Evolutionary conservation across 1,140 invertebrate genomes (phyloP), one percentile per base, ranked within the genome.

Genomic region (Pseudomyrmex cubaensis): DNA sequence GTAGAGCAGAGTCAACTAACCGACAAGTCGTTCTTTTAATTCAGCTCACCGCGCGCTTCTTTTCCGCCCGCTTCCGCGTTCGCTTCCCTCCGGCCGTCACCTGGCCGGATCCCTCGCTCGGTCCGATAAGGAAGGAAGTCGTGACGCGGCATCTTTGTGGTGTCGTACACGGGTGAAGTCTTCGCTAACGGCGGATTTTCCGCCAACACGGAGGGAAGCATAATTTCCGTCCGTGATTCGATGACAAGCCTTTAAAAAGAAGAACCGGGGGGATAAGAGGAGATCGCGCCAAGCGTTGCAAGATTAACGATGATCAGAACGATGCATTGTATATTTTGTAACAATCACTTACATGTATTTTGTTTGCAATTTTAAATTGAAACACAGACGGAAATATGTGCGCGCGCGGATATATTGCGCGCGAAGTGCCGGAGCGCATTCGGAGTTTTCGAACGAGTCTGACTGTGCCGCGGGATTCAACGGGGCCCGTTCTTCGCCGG

Each of bases 21-120:
- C 92, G 92, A 93, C 93, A 93, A 93, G 93, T 93, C 93, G 91
- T 93, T 92, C 92, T 89, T 92, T 94, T 94, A 93, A 94, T 93
- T 94, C 91, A 86, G 66, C 87, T 90, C 70, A 75, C 77, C 59
- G 87, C 62, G 85, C 85, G 70, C 78, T 86, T 83, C 85, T 89
- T 84, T 90, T 88, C 64, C 63, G 84, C 56, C 64, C 61, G 76
- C 56, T 83, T 88, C 69, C 78, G 10, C 25, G 25, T 74, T 10
- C 20, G 61, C 22, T 17, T 48, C 74, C 75, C 64, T 10, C 10
- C 50, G n/a, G 50, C 35, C 56, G 5, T 61, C 86, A 88, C 87
- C 85, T 87, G 86, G 66, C 82, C 80, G 75, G 66, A 76, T 80
- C 77, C 44, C 52, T 67, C 56, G 64, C 76, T 54, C 7, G 17